Conservation (phyloP, 2,797 vertebrate genomes). For the Sebastes reedi region DNA sequence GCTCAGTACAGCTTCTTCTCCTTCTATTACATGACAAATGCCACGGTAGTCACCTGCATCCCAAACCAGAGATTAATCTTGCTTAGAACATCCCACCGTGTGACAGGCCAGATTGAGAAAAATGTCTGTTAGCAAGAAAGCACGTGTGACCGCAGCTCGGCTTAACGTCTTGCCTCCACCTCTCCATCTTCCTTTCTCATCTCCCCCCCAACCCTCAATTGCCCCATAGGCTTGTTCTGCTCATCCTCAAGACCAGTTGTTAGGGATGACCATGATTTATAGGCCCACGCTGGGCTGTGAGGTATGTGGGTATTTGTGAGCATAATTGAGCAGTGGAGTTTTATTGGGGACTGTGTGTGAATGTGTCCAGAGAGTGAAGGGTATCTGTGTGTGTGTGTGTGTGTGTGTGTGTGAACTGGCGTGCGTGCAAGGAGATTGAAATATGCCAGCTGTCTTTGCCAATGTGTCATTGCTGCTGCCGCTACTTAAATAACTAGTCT, state of each 20-base stretch:
- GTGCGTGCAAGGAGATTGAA: slow-evolving; percentile 5
- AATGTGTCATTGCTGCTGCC: slow-evolving; percentile 17
- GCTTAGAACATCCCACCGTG: slow-evolving; percentile 61
- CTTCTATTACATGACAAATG: slow-evolving; percentile 71
- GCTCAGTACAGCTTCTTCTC: slow-evolving; percentile 39
- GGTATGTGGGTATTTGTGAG: slow-evolving; percentile 73
- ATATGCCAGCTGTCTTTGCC: slow-evolving; percentile 26
- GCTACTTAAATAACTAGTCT: slow-evolving; percentile 51
- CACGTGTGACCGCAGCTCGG: slow-evolving; percentile 15
- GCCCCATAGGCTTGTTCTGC: slow-evolving; percentile 56
- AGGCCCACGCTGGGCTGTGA: slow-evolving; percentile 43
- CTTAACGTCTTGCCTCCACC: slow-evolving; percentile 43
- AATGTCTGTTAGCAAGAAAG: slow-evolving; percentile 73
- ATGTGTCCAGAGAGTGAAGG: neutral
- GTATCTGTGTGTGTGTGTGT: slow-evolving; percentile 11
- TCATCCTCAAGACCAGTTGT: slow-evolving; percentile 62
- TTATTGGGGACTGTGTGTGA: slow-evolving; percentile 53
- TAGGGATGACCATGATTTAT: slow-evolving; percentile 77
- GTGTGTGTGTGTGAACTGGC: slow-evolving; percentile 30
- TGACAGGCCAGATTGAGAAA: slow-evolving; percentile 83
- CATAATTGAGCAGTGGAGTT: slow-evolving; percentile 69
- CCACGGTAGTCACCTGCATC: slow-evolving; percentile 68
- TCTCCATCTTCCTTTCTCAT: slow-evolving; percentile 27
- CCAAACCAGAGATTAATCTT: slow-evolving; percentile 78
- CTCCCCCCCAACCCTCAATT: slow-evolving; percentile 20